Evolutionary conservation across 2,797 vertebrate species (phyloP).

Genomic region (Thripadectes ignobilis): DNA sequence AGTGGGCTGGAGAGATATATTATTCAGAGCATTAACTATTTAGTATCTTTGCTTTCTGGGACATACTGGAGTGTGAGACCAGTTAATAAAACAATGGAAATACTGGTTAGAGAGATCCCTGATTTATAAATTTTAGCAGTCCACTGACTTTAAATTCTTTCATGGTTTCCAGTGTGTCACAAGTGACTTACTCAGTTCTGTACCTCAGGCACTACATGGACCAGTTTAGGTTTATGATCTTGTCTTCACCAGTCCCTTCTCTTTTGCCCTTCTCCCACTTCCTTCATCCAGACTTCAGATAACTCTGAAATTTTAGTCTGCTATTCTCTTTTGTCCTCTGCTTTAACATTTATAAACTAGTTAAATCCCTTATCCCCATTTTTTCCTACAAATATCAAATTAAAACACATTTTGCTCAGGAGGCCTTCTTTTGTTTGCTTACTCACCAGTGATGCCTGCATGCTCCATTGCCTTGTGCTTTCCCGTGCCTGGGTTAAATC

Average conservation of each 20-base stretch:
- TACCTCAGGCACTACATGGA: background rate
- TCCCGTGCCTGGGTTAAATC: background rate
- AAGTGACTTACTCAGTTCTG: background rate
- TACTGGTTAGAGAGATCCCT: background rate
- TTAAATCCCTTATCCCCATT: background rate
- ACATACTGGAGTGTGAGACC: background rate
- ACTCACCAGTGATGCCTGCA: background rate
- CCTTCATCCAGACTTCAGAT: background rate
- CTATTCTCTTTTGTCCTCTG: background rate
- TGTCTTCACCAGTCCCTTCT: background rate
- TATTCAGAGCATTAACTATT: conserved; percentile 57
- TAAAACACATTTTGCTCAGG: conserved; percentile 39
- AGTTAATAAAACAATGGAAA: background rate
- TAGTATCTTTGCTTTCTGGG: background rate
- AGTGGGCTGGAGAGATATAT: conserved; percentile 17
- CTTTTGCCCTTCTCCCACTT: background rate
- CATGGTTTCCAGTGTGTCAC: background rate
- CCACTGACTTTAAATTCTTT: background rate
- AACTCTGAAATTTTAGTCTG: background rate
- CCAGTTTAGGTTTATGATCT: background rate
- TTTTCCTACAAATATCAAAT: conserved; percentile 30
- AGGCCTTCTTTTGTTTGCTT: background rate
- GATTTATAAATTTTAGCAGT: background rate
- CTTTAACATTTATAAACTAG: background rate
- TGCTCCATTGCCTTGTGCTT: background rate